Percentiles rank a stretch among this genome's conserved stretches.
Evolutionary conservation across 2,113 vertebrate species (phyloP).

Genomic region (Equus quagga): DNA sequence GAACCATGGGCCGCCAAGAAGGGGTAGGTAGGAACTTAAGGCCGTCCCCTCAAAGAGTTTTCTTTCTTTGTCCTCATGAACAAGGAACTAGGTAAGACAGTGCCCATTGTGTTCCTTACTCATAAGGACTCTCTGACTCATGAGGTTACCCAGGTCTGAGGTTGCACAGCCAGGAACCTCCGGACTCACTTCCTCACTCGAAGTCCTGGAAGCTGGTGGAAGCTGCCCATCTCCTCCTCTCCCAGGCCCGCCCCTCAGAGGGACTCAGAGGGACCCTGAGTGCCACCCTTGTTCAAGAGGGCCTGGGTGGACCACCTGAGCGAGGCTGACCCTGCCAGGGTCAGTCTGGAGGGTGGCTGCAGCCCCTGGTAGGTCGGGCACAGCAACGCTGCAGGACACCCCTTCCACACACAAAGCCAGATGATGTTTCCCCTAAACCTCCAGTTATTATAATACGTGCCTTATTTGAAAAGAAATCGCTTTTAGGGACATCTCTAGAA

Average conservation of each 20-base stretch:
- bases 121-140: fast-evolving
- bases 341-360: neutral
- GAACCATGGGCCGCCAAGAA: no score
- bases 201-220: neutral
- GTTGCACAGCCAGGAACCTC: neutral
- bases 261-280: neutral
- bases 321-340: neutral
- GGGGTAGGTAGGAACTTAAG: no score
- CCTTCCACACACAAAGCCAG: neutral
- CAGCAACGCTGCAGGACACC: neutral
- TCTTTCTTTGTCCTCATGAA: neutral
- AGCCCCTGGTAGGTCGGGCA: neutral
- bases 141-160: neutral
- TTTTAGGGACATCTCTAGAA: neutral
- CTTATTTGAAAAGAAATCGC: neutral
- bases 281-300: neutral
- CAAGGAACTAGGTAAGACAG: neutral
- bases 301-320: neutral
- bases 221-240: neutral
- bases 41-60: neutral
- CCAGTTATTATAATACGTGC: neutral
- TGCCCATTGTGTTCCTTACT: neutral
- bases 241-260: neutral
- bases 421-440: neutral
- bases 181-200: neutral